Evolutionary conservation across 2,113 vertebrate genomes (phyloP), one percentile per base, ranked within the genome.

Genomic region (Charina bottae): DNA sequence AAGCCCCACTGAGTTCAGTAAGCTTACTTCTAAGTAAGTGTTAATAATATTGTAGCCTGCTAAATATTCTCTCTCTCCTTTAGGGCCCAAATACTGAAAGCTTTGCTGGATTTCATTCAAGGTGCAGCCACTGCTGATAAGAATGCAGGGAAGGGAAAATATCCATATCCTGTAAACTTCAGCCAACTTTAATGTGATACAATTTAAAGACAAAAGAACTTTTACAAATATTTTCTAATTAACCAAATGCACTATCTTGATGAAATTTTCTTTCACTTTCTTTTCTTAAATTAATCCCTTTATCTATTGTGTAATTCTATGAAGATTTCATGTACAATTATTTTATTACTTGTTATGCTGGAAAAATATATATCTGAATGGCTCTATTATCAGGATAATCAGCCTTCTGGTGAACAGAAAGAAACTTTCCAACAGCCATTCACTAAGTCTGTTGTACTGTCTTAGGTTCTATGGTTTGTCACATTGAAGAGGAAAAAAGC

Each of bases 321-420:
- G 94, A 93, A 93, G 95, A 93, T 95, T 96, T 90, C 94, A 94
- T 96, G 93, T 96, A 91, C 92, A 92, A 92, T 94, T 96, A 95
- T 97, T 96, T 95, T 95, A 96, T 96, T 96, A 96, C 95, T 96
- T 97, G 91, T 93, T 72, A 89, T 85, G 89, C 60, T 95, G 94
- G 13, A 55, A 96, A 96, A 97, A 92, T 94, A 94, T 95, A 95
- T 96, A 96, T 96, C 94, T 97, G 95, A 97, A 97, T 96, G 89
- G 95, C 90, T 96, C 93, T 94, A 96, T 97, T 97, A 96, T 97
- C 94, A 95, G 85, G 0, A 92, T 91, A 95, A 94, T 96, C 93
- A 86, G 94, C 91, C 93, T 96, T 96, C 95, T 97, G 95, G 91
- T 94, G 92, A 94, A 95, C 94, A 94, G 95, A 96, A 97, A 96